These are phyloP conservation scores for Henricia sp. DNA, from an alignment of 53 echinoderm and acorn worm genomes.

Conservation along the genomic window DNA sequence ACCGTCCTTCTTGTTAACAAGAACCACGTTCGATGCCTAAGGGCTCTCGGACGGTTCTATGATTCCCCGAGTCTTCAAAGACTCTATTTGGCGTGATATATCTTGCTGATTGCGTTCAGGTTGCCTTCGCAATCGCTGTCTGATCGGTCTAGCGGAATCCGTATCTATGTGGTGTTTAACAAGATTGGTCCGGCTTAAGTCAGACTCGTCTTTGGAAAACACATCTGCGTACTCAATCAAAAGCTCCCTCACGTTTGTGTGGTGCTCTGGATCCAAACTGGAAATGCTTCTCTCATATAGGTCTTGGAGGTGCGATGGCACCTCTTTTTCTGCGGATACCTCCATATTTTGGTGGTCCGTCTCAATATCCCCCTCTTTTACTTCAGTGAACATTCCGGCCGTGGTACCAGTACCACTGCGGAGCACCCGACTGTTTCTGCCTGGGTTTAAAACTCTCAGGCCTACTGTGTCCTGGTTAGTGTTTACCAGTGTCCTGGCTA, in stretches of 20 bases:
- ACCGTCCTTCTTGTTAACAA: slow-evolving; percentile 6
- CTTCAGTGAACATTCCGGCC: slow-evolving; percentile 34
- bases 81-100: slow-evolving; percentile 46
- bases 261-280: background rate
- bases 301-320: slow-evolving; percentile 52
- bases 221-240: slow-evolving; percentile 51
- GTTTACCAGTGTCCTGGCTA: slow-evolving; percentile 40
- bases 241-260: slow-evolving; percentile 8
- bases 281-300: slow-evolving; percentile 34
- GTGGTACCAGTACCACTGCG: slow-evolving; percentile 36
- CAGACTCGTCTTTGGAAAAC: slow-evolving; percentile 47
- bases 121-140: slow-evolving; percentile 50
- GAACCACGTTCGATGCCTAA: slow-evolving; percentile 60
- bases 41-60: slow-evolving; percentile 69
- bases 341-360: no score
- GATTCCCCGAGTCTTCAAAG: slow-evolving; percentile 8
- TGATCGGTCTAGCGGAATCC: slow-evolving; percentile 33
- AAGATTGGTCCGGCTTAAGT: slow-evolving; percentile 49
- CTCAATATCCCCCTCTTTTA: slow-evolving; percentile 10
- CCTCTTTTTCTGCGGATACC: background rate
- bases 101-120: slow-evolving; percentile 52
- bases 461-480: background rate
- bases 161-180: slow-evolving; percentile 63
- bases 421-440: slow-evolving; percentile 5
- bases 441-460: slow-evolving; percentile 50